These are phyloP conservation scores for Laterallus jamaicensis DNA, from an alignment of 2,113 vertebrate genomes.

Conservation along the genomic window DNA sequence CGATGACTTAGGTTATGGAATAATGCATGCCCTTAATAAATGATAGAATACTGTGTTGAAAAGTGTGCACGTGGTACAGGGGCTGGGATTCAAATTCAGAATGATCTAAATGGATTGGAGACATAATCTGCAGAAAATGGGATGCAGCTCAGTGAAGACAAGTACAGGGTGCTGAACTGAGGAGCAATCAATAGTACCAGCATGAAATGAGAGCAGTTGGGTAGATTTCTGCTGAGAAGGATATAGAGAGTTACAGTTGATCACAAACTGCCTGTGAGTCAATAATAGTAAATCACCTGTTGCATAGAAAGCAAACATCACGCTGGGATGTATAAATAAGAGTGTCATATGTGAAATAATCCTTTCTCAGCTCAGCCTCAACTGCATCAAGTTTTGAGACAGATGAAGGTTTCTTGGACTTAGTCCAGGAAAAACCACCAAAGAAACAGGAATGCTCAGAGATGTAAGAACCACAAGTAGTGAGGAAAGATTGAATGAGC, in stretches of 20 bases:
- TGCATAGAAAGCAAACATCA: constrained; percentile 22
- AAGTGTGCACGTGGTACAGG: neutral
- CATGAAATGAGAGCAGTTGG: neutral
- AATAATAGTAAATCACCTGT: constrained; percentile 18
- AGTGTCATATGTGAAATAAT: neutral
- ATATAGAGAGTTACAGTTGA: neutral
- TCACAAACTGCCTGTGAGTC: constrained; percentile 6
- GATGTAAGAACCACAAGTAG: neutral
- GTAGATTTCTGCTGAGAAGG: neutral
- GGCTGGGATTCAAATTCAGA: neutral
- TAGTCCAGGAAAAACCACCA: neutral
- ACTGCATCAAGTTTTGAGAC: neutral
- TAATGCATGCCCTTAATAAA: neutral
- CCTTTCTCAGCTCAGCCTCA: neutral
- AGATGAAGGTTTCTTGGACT: neutral
- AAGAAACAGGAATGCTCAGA: neutral
- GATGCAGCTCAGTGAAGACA: neutral
- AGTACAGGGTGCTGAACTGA: neutral
- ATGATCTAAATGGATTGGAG: neutral
- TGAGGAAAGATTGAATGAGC: neutral
- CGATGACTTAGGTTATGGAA: neutral
- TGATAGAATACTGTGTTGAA: neutral
- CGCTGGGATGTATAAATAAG: neutral
- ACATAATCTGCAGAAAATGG: neutral
- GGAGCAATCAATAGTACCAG: neutral